Evolutionary conservation across 2,113 vertebrate genomes (phyloP).

Genomic region (Pampusana beccarii): DNA sequence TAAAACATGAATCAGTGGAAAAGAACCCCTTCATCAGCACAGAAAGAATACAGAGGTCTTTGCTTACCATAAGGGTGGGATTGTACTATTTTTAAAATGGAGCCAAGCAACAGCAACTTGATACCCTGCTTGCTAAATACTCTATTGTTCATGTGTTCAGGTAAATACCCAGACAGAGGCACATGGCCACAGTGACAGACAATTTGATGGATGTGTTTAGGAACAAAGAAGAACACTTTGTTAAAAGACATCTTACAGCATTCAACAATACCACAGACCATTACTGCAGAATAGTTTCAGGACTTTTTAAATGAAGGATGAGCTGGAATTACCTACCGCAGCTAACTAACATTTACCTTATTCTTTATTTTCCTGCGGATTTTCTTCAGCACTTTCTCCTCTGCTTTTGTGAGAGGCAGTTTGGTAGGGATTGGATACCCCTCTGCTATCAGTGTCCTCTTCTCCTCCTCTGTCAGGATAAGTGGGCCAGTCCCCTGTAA

Average conservation of each 20-base stretch:
- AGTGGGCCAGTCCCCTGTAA: conserved; percentile 94
- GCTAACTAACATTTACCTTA: conserved; percentile 77
- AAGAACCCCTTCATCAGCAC: neutral
- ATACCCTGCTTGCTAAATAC: conserved; percentile 22
- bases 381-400: conserved; percentile 98
- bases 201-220: neutral
- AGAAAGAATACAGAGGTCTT: neutral
- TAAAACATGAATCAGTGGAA: neutral
- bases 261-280: neutral
- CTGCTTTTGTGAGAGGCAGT: conserved; percentile 92
- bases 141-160: neutral
- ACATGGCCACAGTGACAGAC: neutral
- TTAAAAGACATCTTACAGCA: neutral
- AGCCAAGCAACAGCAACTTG: conserved; percentile 25
- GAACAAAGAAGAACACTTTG: neutral
- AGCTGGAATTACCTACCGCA: neutral
- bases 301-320: neutral
- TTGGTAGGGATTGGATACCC: conserved; percentile 97
- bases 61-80: neutral
- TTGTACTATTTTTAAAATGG: neutral
- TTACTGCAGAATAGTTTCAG: neutral
- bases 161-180: neutral
- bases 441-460: conserved; percentile 93
- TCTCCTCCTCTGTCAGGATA: conserved; percentile 95
- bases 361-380: conserved; percentile 99